Evolutionary conservation across 1,140 invertebrate genomes (phyloP).

Genomic region (Sipha flava): DNA sequence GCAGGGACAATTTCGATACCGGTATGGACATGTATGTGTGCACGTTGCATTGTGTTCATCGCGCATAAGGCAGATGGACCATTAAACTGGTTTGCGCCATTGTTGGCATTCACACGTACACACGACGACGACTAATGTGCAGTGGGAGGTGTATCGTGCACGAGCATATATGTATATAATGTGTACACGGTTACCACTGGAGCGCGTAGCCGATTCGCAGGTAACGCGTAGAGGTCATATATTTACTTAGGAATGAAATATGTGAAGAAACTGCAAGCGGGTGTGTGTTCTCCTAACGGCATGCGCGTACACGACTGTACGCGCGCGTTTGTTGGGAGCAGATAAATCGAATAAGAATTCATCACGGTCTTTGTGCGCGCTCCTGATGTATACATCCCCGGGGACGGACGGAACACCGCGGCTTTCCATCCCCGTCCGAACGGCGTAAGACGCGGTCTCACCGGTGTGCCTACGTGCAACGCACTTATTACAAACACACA

Average conservation of each 20-base stretch:
- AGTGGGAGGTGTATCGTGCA: neutral
- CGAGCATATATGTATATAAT: neutral
- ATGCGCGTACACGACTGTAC: neutral
- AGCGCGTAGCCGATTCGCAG: neutral
- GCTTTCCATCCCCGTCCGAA: no score
- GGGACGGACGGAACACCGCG: no score
- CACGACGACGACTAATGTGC: neutral
- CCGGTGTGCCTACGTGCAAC: no score
- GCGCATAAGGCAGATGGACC: neutral
- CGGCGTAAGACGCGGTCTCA: no score
- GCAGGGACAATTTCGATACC: neutral
- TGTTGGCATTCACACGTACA: neutral
- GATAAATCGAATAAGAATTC: neutral
- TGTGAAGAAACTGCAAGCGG: neutral
- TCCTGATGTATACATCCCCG: no score
- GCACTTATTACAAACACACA: no score
- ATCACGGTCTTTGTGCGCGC: neutral
- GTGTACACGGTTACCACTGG: neutral
- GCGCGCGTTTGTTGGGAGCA: neutral
- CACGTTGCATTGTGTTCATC: no score
- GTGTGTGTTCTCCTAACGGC: neutral
- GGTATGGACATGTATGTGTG: neutral
- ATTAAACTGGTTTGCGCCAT: neutral
- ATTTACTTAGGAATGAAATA: constrained; percentile 7
- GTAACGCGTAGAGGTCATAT: neutral